Evolutionary conservation across 2,797 vertebrate species (phyloP), one percentile per base, ranked within the genome.

Genomic region (Microctenopoma steveboyesi): DNA sequence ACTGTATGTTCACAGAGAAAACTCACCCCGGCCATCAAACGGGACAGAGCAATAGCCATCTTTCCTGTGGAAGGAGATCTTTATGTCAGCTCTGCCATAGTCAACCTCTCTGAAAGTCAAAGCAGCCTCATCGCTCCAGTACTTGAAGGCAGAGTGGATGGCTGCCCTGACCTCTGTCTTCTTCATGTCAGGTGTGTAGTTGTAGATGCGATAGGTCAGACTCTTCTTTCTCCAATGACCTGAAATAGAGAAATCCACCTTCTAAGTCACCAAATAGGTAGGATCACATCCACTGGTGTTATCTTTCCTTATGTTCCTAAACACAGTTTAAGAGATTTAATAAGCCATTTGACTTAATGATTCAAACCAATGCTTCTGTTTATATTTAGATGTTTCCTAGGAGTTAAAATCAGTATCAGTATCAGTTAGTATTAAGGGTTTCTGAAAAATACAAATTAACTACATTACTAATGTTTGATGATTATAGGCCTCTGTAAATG

Each of bases 21-120:
- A 63, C 93, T 74, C 79, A 97, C 96, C 96, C 4, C 76, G 93
- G 22, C 96, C 96, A 67, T 97, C 96, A 48, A 97, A 97, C 3
- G 91, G 90, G 11, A 77, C 84, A 1, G 90, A 55, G 81, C 96
- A 97, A 68, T 50, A 78, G 1, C 73, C 84, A 5, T 93, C 89
- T 28, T 69, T 92, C 59, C 86, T 90, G 16, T 96, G 96, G 83
- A 97, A 97, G 35, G 93, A 93, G 81, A 97, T 94, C 59, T 80
- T 93, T 68, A 97, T 96, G 84, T 97, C 95, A 0, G 95, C 92
- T 64, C 90, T 78, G 67, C 95, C 94, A 4, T 88, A 87, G 37
- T 74, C 42, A 16, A 96, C 84, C 81, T 97, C 95, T 63, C 76
- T 92, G 86, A 97, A 97, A 75, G 72, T 95, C 86, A 97, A 75